phyloP scores from a whole-genome alignment of 2,113 vertebrate genomes.

The rat (Rattus norvegicus) region DNA sequence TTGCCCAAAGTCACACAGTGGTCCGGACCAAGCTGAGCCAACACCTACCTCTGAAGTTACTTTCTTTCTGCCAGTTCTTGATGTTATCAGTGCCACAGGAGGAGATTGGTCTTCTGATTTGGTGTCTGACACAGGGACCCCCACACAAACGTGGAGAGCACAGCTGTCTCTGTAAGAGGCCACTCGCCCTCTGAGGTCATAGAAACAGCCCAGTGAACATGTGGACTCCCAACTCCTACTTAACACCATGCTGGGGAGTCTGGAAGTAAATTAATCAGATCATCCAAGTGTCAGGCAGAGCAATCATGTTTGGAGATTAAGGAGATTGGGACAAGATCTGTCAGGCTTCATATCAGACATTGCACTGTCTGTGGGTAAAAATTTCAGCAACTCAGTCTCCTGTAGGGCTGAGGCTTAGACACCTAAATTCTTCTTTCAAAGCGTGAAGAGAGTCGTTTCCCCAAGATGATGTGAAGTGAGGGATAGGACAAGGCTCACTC shows the following conservation, averaged over 20 bases:
- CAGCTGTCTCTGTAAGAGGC: not conserved
- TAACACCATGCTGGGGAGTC: not conserved
- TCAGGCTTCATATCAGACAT: not conserved
- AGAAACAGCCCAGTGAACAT: fast-evolving
- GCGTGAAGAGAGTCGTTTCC: not conserved
- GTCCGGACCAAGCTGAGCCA: not conserved
- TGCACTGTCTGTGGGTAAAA: not conserved
- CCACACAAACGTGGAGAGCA: not conserved
- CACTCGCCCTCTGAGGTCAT: too few relatives aligned
- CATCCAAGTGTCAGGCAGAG: not conserved
- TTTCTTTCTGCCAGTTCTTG: not conserved
- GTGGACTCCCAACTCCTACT: not conserved
- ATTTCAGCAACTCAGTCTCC: not conserved
- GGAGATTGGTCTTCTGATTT: not conserved
- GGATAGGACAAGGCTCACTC: not conserved
- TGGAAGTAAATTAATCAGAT: conserved; percentile 14
- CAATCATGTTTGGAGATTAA: not conserved
- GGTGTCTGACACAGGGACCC: not conserved
- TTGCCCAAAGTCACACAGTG: not conserved
- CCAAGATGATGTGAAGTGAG: not conserved
- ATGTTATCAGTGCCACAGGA: not conserved
- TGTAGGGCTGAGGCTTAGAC: not conserved
- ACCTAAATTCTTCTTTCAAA: not conserved
- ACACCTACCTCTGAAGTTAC: not conserved
- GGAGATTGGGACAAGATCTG: not conserved